phyloP scores from a whole-genome alignment of 2,888 invertebrate species.

The Paralinhomoeus sp. region DNA sequence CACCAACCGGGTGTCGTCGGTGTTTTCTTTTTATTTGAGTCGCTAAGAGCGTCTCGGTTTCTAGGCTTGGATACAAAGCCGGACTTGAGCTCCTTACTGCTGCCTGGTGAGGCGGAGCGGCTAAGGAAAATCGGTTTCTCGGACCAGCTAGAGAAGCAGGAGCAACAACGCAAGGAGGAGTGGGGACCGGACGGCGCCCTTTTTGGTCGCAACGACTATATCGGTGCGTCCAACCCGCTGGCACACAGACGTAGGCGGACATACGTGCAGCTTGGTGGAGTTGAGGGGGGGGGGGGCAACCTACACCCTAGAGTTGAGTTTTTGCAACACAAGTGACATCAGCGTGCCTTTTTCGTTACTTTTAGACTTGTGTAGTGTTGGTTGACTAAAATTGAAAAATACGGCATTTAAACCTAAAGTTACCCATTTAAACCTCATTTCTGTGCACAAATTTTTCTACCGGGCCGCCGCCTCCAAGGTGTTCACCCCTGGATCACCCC shows the following conservation, averaged over 20 bases:
- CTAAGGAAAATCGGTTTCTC: constrained; percentile 3
- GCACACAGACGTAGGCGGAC: no score
- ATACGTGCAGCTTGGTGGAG: no score
- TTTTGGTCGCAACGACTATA: constrained; percentile 88
- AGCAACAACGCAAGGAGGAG: constrained; percentile 31
- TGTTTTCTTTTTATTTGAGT: neutral
- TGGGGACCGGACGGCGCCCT: constrained; percentile 56
- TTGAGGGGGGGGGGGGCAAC: no score
- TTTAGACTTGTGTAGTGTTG: no score
- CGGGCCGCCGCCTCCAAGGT: constrained; percentile 99
- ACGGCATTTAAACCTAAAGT: no score
- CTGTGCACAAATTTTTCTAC: no score
- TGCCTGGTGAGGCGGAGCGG: neutral
- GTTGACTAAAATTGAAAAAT: no score
- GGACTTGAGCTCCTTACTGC: neutral
- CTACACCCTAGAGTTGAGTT: no score
- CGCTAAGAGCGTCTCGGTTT: no score
- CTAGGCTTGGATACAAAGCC: neutral
- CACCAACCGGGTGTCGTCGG: neutral
- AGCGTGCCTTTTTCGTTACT: no score
- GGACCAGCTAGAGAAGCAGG: constrained; percentile 9
- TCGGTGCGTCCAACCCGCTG: constrained; percentile 42
- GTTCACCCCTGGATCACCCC: constrained; percentile 58
- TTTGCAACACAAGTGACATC: no score
- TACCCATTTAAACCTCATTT: no score